These are phyloP conservation scores for Malthinus seriepunctatus DNA, from an alignment of 2,888 invertebrate genomes.

Conservation along the genomic window DNA sequence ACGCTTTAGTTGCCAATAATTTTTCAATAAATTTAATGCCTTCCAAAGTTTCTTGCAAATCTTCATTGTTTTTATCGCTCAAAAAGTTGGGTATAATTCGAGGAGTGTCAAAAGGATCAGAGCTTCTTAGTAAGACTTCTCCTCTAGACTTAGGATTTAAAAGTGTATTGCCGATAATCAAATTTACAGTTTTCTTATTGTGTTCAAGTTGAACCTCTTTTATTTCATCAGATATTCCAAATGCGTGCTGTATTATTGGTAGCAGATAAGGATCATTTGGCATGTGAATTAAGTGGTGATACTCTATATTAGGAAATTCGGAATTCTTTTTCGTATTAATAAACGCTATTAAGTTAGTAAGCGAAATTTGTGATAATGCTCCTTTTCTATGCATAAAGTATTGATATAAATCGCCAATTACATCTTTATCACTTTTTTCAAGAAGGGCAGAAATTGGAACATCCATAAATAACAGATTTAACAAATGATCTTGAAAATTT, in stretches of 20 bases:
- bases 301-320: constrained; percentile 63
- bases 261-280: constrained; percentile 39
- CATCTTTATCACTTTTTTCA: constrained; percentile 43
- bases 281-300: constrained; percentile 55
- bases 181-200: not conserved
- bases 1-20: constrained; percentile 52
- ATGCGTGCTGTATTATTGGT: not conserved
- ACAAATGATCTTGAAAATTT: constrained; percentile 52
- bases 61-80: constrained; percentile 52
- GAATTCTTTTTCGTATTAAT: constrained; percentile 52
- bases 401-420: constrained; percentile 53
- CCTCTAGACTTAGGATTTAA: constrained; percentile 67
- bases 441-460: constrained; percentile 57
- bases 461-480: not conserved
- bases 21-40: constrained; percentile 54
- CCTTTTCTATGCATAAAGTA: constrained; percentile 58
- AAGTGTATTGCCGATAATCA: constrained; percentile 74
- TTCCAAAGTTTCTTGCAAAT: constrained; percentile 55
- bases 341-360: constrained; percentile 56
- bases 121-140: constrained; percentile 57
- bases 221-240: constrained; percentile 2
- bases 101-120: constrained; percentile 62
- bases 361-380: constrained; percentile 52
- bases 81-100: constrained; percentile 67
- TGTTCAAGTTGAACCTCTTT: not conserved